A percentile compares a stretch with the other conserved stretches of the same genome.
Conservation (phyloP, 2,113 vertebrate species). For the Eptatretus burgeri region DNA sequence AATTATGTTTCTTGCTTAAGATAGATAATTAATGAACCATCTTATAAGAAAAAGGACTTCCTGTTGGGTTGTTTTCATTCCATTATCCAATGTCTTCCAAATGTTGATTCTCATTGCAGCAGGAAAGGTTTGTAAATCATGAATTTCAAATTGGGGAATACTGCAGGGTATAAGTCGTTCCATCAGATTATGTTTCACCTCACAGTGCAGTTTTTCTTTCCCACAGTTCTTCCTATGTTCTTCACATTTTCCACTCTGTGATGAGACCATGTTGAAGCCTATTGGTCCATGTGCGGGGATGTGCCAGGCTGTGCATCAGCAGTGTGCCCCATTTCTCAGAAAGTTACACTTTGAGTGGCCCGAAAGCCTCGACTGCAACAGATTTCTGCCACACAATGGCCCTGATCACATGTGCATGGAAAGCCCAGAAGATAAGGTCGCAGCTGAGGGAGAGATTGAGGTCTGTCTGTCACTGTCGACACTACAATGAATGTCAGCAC, state of each 20-base stretch:
- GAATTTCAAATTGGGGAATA: too few relatives aligned
- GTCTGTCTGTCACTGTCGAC: too few relatives aligned
- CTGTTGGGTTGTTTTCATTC: too few relatives aligned
- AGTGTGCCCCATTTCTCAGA: not conserved
- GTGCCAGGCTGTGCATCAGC: conserved; percentile 1
- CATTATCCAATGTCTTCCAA: too few relatives aligned
- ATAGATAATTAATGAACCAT: too few relatives aligned
- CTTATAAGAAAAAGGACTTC: too few relatives aligned
- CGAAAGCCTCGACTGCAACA: not conserved
- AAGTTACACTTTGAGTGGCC: conserved; percentile 2
- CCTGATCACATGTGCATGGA: conserved; percentile 6
- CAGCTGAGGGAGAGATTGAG: not conserved
- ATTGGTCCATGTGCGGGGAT: conserved; percentile 2
- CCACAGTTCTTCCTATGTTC: conserved; percentile 4
- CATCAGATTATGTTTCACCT: too few relatives aligned
- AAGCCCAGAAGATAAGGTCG: not conserved
- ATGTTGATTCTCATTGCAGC: too few relatives aligned
- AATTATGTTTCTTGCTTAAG: too few relatives aligned
- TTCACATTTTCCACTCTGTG: conserved; percentile 1
- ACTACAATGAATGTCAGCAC: too few relatives aligned
- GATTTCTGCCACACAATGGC: not conserved
- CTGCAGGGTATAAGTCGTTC: too few relatives aligned
- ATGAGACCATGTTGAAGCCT: not conserved
- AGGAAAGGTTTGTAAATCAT: too few relatives aligned
- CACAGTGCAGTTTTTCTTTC: not conserved